Evolutionary conservation across 2,888 invertebrate genomes (phyloP).

Genomic region (Hydraecia micacea): DNA sequence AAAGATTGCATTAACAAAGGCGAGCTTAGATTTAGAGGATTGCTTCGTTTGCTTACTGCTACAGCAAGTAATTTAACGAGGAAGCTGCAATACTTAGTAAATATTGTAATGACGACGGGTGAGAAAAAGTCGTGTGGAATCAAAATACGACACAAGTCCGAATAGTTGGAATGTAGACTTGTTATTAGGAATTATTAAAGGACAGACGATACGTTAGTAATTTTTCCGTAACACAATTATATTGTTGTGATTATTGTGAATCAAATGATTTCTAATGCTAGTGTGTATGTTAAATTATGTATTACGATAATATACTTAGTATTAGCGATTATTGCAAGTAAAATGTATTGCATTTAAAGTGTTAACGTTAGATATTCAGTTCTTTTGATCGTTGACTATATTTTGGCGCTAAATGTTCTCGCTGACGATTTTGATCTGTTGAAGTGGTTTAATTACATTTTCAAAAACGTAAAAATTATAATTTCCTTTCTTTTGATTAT

Average conservation of each 20-base stretch:
- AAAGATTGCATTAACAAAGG: background rate
- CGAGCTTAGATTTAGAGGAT: background rate
- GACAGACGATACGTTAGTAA: constrained; percentile 50
- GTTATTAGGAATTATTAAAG: constrained; percentile 55
- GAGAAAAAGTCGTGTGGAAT: constrained; percentile 38
- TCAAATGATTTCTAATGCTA: constrained; percentile 79
- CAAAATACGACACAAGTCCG: constrained; percentile 36
- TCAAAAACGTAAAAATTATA: constrained; percentile 18
- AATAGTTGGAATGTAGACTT: constrained; percentile 49
- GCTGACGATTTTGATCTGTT: constrained; percentile 64
- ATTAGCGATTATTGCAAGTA: constrained; percentile 76
- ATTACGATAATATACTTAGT: constrained; percentile 80
- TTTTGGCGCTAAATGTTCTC: constrained; percentile 66
- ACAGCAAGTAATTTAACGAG: constrained; percentile 8
- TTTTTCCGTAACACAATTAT: constrained; percentile 66
- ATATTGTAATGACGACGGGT: constrained; percentile 5
- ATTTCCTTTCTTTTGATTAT: constrained; percentile 2
- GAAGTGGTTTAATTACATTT: constrained; percentile 54
- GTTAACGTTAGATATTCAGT: constrained; percentile 77
- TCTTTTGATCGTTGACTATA: constrained; percentile 63
- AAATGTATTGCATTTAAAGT: constrained; percentile 86
- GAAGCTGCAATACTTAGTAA: constrained; percentile 38
- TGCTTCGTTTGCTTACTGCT: constrained; percentile 18
- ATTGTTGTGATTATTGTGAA: constrained; percentile 83
- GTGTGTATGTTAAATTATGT: constrained; percentile 80